These are phyloP conservation scores for Hyperoplus lanceolatus DNA, from an alignment of 2,797 vertebrate genomes.

Conservation along the genomic window DNA sequence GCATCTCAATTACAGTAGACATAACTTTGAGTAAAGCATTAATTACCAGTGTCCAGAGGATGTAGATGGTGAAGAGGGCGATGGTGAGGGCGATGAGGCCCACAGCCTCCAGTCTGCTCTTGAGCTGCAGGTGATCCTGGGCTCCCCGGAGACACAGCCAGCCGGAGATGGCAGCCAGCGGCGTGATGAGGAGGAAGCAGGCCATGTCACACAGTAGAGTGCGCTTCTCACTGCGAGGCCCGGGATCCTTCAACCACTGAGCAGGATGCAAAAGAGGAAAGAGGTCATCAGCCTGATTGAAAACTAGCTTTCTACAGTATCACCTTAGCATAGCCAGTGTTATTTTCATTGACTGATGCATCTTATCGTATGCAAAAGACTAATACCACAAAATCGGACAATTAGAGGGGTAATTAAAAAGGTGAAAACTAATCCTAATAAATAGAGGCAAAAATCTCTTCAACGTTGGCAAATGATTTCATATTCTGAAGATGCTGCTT, in stretches of 20 bases:
- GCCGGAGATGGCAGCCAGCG: constrained; percentile 94
- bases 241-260: constrained; percentile 96
- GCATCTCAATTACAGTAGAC: background rate
- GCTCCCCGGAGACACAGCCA: constrained; percentile 97
- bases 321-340: background rate
- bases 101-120: constrained; percentile 95
- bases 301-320: background rate
- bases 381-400: background rate
- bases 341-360: background rate
- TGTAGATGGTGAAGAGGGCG: constrained; percentile 85
- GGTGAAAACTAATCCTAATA: background rate
- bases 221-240: constrained; percentile 96
- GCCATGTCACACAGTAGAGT: constrained; percentile 98
- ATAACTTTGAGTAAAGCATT: background rate
- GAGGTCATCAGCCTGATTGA: background rate
- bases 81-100: constrained; percentile 86
- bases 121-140: constrained; percentile 96
- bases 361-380: background rate
- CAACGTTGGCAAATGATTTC: background rate
- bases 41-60: constrained; percentile 94
- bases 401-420: background rate
- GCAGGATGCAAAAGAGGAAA: constrained; percentile 7
- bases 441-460: constrained; percentile 4
- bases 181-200: constrained; percentile 97
- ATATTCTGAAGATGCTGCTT: background rate